A percentile compares a stretch with the other conserved stretches of the same genome.
Evolutionary conservation across 2,888 invertebrate genomes (phyloP).

Genomic region (Cacoxenus indagator): DNA sequence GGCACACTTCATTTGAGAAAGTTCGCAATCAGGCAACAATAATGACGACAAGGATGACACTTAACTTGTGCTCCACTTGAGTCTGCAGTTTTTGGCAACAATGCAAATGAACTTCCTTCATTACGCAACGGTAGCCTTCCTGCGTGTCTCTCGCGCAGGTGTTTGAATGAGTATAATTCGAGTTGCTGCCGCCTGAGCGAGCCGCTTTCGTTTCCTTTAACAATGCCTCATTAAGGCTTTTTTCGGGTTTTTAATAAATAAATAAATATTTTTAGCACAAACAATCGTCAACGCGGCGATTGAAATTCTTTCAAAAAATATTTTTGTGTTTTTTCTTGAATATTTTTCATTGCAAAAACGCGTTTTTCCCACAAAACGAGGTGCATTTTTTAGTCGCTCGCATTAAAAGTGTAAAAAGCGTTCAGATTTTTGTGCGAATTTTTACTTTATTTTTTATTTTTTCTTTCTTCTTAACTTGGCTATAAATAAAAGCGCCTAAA

Average conservation of each 20-base stretch:
- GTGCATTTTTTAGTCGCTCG: neutral
- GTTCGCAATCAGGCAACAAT: neutral
- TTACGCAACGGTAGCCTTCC: constrained; percentile 9
- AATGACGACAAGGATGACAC: neutral
- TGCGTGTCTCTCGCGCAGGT: neutral
- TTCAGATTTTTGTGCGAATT: neutral
- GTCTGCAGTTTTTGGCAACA: neutral
- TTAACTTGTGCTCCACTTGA: neutral
- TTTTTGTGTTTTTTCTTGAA: constrained; percentile 42
- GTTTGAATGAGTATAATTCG: too few species aligned
- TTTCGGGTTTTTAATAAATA: constrained; percentile 52
- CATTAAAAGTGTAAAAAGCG: constrained; percentile 10
- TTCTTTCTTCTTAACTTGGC: constrained; percentile 7
- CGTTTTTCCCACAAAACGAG: constrained; percentile 2
- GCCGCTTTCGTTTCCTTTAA: constrained; percentile 59
- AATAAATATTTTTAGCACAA: constrained; percentile 54
- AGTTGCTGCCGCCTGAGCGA: too few species aligned
- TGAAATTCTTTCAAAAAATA: constrained; percentile 21
- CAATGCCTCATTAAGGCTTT: constrained; percentile 60
- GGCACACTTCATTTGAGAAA: neutral
- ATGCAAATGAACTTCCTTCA: constrained; percentile 17
- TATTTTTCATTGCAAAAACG: constrained; percentile 14
- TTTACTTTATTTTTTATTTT: too few species aligned
- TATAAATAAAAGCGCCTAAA: constrained; percentile 41
- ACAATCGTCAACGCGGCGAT: neutral